These are phyloP conservation scores for Metopolophium dirhodum DNA, from an alignment of 1,140 invertebrate genomes.

Conservation along the genomic window DNA sequence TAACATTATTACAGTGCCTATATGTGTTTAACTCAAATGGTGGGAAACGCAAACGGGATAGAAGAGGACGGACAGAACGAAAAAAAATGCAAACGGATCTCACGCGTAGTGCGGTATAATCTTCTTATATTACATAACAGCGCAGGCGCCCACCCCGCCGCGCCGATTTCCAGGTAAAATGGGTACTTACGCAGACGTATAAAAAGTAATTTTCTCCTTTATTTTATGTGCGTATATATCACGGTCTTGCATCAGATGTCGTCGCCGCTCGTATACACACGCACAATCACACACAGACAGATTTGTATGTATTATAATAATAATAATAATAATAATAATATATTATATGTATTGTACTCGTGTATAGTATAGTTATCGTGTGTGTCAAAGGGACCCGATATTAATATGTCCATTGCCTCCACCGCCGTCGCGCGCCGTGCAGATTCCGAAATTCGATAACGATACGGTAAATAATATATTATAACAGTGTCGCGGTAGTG, in stretches of 20 bases:
- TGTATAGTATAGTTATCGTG: background rate
- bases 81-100: background rate
- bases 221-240: background rate
- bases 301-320: no score
- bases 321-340: no score
- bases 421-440: background rate
- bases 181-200: background rate
- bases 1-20: no score
- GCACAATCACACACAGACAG: no score
- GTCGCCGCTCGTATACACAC: no score
- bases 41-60: background rate
- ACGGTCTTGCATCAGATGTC: background rate
- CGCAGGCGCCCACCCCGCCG: background rate
- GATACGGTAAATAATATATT: background rate
- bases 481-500: background rate
- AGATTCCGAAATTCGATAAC: conserved; percentile 40
- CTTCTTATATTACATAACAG: background rate
- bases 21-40: background rate
- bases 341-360: background rate
- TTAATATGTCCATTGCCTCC: background rate
- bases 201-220: background rate
- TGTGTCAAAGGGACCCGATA: conserved; percentile 3
- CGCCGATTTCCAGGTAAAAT: background rate
- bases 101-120: background rate
- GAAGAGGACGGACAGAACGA: background rate